phyloP scores from a whole-genome alignment of 2,797 vertebrate species.

The Heterohyrax brucei region DNA sequence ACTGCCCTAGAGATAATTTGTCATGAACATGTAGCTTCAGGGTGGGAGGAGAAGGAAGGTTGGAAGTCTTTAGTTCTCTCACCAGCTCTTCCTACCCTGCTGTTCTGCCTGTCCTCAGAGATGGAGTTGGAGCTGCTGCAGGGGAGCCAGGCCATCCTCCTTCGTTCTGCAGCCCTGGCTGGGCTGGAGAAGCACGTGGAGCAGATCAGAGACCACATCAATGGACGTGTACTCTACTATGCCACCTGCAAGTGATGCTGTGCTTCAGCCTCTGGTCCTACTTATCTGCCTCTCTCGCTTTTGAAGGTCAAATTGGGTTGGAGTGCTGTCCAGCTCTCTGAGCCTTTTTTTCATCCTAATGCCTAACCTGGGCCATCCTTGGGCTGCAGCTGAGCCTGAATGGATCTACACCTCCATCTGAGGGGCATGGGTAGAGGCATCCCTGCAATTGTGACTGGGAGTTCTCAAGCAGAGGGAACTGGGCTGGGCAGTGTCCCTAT shows the following conservation, averaged over 20 bases:
- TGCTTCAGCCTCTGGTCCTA: accelerated
- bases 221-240: constrained; percentile 85
- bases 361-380: too few relatives aligned
- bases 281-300: not conserved
- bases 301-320: not conserved
- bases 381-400: not conserved
- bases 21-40: not conserved
- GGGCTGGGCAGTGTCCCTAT: not conserved
- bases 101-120: constrained; percentile 89
- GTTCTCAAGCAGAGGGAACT: not conserved
- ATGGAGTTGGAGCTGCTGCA: constrained; percentile 92
- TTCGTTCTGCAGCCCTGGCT: constrained; percentile 89
- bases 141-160: constrained; percentile 90
- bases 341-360: not conserved
- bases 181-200: constrained; percentile 92
- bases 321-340: not conserved
- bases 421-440: not conserved
- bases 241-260: constrained; percentile 90
- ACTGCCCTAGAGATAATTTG: not conserved
- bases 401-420: too few relatives aligned
- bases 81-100: not conserved
- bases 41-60: not conserved
- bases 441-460: not conserved
- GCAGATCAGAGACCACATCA: constrained; percentile 91
- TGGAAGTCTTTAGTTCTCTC: not conserved